Evolutionary conservation across 2,888 invertebrate genomes (phyloP).

Genomic region (Drosophila monieri): DNA sequence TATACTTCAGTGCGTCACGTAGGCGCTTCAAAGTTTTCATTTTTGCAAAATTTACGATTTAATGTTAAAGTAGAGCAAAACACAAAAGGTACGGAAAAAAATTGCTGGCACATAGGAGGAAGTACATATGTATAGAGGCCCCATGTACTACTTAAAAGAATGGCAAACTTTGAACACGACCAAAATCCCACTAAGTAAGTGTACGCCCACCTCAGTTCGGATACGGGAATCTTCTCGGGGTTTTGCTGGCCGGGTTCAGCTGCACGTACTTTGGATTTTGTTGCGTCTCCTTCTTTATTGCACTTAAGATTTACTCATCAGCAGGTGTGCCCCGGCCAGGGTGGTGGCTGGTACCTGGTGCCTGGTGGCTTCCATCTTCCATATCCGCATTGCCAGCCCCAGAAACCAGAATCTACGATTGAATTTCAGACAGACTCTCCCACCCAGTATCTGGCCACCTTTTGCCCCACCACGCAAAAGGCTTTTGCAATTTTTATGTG

Average conservation of each 20-base stretch:
- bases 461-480: constrained; percentile 25
- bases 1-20: constrained; percentile 81
- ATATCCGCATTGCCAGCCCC: constrained; percentile 18
- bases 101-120: constrained; percentile 6
- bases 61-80: constrained; percentile 75
- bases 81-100: constrained; percentile 36
- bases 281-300: constrained; percentile 73
- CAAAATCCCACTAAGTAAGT: constrained; percentile 82
- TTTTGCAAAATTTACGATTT: constrained; percentile 80
- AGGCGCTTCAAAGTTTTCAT: constrained; percentile 76
- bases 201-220: constrained; percentile 32
- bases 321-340: constrained; percentile 64
- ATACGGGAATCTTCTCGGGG: constrained; percentile 17
- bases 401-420: constrained; percentile 62
- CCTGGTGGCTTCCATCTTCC: constrained; percentile 22
- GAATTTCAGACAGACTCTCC: constrained; percentile 63
- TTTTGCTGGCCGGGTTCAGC: constrained; percentile 49
- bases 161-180: constrained; percentile 72
- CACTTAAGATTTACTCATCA: constrained; percentile 81
- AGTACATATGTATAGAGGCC: constrained; percentile 27
- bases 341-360: background rate
- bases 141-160: constrained; percentile 77
- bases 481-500: constrained; percentile 76
- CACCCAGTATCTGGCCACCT: constrained; percentile 10
- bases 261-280: constrained; percentile 81